Evolutionary conservation across 2,888 invertebrate genomes (phyloP).

Genomic region (Catocala nupta): DNA sequence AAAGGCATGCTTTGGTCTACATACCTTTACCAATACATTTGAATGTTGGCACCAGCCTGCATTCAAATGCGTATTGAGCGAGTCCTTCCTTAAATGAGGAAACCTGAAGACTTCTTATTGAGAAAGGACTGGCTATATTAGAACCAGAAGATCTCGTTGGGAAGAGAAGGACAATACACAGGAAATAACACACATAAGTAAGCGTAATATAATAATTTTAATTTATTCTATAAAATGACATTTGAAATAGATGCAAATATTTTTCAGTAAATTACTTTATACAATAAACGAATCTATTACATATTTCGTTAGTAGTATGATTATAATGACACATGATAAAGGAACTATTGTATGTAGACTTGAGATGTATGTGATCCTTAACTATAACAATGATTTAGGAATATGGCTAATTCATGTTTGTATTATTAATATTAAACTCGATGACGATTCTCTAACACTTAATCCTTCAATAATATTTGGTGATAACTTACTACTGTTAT

Average conservation of each 20-base stretch:
- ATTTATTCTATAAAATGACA: conserved; percentile 85
- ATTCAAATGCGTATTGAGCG: no score
- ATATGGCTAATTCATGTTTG: conserved; percentile 76
- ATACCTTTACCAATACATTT: no score
- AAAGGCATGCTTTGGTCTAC: no score
- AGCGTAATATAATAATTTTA: conserved; percentile 74
- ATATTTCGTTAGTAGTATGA: conserved; percentile 78
- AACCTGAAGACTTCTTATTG: no score
- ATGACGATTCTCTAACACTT: conserved; percentile 68
- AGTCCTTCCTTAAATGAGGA: no score
- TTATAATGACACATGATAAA: conserved; percentile 86
- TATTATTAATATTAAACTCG: conserved; percentile 64
- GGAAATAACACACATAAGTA: conserved; percentile 47
- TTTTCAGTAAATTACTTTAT: conserved; percentile 82
- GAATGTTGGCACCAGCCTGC: no score
- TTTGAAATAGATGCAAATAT: conserved; percentile 85
- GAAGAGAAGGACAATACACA: neutral
- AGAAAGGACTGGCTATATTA: no score
- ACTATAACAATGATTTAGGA: conserved; percentile 71
- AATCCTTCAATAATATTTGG: conserved; percentile 75
- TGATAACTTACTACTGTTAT: conserved; percentile 56
- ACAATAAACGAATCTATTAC: conserved; percentile 80
- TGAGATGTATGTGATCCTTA: conserved; percentile 76
- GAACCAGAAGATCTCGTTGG: neutral
- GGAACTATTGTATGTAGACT: conserved; percentile 86